A percentile compares a stretch with the other conserved stretches of the same genome.
These are phyloP conservation scores for Geococcyx californianus DNA, from an alignment of 2,113 vertebrate genomes.

Conservation along the genomic window DNA sequence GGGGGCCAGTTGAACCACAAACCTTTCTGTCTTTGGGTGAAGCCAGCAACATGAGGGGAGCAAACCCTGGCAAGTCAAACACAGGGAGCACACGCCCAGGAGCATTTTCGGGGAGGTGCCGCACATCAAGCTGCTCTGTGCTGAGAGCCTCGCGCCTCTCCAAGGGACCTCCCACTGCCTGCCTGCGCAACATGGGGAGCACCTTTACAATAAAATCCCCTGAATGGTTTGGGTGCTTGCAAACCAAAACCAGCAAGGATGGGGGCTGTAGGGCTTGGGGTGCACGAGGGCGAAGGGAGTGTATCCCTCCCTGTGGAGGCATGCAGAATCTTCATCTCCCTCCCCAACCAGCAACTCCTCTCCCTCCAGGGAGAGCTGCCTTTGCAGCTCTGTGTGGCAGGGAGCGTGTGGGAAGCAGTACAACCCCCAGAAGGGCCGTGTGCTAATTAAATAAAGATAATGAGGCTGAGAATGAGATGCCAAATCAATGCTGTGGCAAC, in stretches of 20 bases:
- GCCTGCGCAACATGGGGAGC: not conserved
- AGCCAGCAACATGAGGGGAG: not conserved
- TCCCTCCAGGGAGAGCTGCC: not conserved
- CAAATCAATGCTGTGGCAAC: conserved; percentile 67
- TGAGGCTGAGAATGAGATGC: conserved; percentile 63
- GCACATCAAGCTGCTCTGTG: fast-evolving
- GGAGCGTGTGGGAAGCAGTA: conserved; percentile 32
- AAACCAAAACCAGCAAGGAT: not conserved
- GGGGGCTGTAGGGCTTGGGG: not conserved
- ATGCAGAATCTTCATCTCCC: not conserved
- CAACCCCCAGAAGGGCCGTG: conserved; percentile 50
- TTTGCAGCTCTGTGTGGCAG: not conserved
- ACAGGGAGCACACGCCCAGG: fast-evolving
- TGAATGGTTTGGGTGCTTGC: not conserved
- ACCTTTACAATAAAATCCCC: not conserved
- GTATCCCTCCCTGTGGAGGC: not conserved
- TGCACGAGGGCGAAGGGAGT: not conserved
- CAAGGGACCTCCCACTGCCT: not conserved
- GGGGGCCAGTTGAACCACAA: not conserved
- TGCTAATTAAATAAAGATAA: conserved; percentile 69
- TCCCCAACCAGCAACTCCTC: not conserved
- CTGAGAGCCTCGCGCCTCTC: fast-evolving
- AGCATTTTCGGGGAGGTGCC: not conserved
- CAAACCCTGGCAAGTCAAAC: not conserved
- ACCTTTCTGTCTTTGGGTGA: not conserved